Percentiles rank a stretch among this genome's conserved stretches.
Conservation (phyloP, 2,888 invertebrate genomes). For the Chrysolina oricalcia region DNA sequence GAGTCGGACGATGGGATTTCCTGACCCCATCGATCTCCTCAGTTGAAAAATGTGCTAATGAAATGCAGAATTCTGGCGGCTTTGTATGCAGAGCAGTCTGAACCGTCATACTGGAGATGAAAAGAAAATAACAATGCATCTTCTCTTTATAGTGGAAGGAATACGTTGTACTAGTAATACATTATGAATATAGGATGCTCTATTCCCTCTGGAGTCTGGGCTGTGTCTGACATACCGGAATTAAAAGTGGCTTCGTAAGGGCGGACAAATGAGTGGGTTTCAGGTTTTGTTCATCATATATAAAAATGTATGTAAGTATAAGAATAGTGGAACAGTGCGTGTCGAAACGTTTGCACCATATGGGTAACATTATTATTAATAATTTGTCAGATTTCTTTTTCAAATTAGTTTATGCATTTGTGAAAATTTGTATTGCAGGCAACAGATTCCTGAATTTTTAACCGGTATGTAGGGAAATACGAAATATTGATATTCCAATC, state of each 20-base stretch:
- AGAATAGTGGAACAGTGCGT: too few relatives aligned
- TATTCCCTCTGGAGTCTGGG: not conserved
- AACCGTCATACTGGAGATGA: conserved; percentile 13
- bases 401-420: too few relatives aligned
- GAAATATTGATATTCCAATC: too few relatives aligned
- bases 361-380: too few relatives aligned
- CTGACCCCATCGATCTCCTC: conserved; percentile 1
- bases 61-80: conserved; percentile 10
- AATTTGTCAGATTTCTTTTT: too few relatives aligned
- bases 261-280: not conserved
- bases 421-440: too few relatives aligned
- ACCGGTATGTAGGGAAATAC: too few relatives aligned
- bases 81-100: conserved; percentile 1
- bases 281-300: too few relatives aligned
- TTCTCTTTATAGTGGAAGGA: conserved; percentile 11
- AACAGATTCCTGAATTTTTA: too few relatives aligned
- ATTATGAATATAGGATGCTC: conserved; percentile 13
- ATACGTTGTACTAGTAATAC: conserved; percentile 15
- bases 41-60: conserved; percentile 17
- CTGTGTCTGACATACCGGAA: not conserved
- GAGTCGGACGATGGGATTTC: too few relatives aligned
- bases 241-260: not conserved
- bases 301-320: too few relatives aligned
- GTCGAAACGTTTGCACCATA: too few relatives aligned
- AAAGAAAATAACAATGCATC: conserved; percentile 9